Base-by-base conservation (phyloP, 2,113 vertebrate genomes). In the Hypomesus transpacificus region DNA sequence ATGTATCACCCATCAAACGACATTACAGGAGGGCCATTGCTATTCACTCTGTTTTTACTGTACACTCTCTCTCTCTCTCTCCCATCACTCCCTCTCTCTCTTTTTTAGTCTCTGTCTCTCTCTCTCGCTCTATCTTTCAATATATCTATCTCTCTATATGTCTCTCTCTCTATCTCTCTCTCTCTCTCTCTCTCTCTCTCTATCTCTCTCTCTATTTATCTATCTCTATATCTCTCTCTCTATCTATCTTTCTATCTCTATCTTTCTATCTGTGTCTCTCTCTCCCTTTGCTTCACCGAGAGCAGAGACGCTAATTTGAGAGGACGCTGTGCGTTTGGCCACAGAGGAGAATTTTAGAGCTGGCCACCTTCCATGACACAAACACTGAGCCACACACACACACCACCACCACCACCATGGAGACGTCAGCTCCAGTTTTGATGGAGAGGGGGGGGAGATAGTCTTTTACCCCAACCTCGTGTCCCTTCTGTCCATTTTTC, bases 1-100 rank as follows among this genome's bases (percentile, higher is more conserved):
- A 80, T 80, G 85, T 85, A 84, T 81, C 78, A 68, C 77, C 81
- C 82, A 76, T 77, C 66, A 82, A 76, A 85, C 83, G 74, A 69
- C 81, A 83, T 87, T 68, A 85, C 20, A 20, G 79, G 73, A 79
- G 69, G 53, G 51, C 77, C 76, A 67, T 70, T 73, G 79, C 66
- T 78, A 34, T 34, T 4, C 31, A 4, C 16, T 28, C 14, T 6
- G 59, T 26, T 2, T 22, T 61, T 17, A 16, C 4, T 61, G 59
- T 26, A 64, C 28, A 8, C 51, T 14, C 22, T 59, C n/a, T 14
- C 51, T 16, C 22, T 7, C 14, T n/a, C 21, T n/a, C n/a, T n/a
- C 24, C 66, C 52, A 39, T 52, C 46, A 21, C 26, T 52, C 70
- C 28, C 24, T 2, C 53, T 56, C 53, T 56, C 53, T 18, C 53